A percentile compares a stretch with the other conserved stretches of the same genome.
Conservation (phyloP, 2,888 invertebrate species). For the Caenorhabditis parvicauda region DNA sequence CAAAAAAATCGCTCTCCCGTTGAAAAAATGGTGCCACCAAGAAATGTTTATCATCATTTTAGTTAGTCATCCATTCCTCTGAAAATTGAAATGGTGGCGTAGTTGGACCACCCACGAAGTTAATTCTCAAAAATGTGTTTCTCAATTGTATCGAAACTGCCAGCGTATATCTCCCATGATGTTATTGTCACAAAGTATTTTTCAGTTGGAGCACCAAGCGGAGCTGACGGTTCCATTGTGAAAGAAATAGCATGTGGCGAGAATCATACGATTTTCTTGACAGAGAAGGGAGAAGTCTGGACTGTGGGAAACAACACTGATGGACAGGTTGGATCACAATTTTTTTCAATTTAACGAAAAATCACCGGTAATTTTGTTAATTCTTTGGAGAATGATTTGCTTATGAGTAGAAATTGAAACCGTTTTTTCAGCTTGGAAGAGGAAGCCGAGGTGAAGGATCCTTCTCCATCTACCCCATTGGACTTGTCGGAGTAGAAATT, state of each 20-base stretch:
- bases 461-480: conserved; percentile 50
- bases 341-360: neutral
- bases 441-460: conserved; percentile 34
- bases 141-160: too few species aligned
- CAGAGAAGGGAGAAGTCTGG: conserved; percentile 49
- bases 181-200: neutral
- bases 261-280: conserved; percentile 47
- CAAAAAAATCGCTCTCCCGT: too few species aligned
- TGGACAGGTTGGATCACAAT: conserved; percentile 12
- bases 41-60: too few species aligned
- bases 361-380: neutral
- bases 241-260: conserved; percentile 45
- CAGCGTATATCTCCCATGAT: too few species aligned
- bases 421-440: conserved; percentile 27
- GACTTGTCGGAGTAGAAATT: conserved; percentile 25
- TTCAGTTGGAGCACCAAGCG: conserved; percentile 42
- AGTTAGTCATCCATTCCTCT: too few species aligned
- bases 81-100: too few species aligned
- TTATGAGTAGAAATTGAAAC: neutral
- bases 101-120: too few species aligned
- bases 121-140: too few species aligned
- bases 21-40: too few species aligned
- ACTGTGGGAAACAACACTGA: conserved; percentile 47
- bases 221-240: conserved; percentile 30
- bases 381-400: neutral